Evolutionary conservation across 2,888 invertebrate species (phyloP).

Genomic region (Drosophila kuntzei): DNA sequence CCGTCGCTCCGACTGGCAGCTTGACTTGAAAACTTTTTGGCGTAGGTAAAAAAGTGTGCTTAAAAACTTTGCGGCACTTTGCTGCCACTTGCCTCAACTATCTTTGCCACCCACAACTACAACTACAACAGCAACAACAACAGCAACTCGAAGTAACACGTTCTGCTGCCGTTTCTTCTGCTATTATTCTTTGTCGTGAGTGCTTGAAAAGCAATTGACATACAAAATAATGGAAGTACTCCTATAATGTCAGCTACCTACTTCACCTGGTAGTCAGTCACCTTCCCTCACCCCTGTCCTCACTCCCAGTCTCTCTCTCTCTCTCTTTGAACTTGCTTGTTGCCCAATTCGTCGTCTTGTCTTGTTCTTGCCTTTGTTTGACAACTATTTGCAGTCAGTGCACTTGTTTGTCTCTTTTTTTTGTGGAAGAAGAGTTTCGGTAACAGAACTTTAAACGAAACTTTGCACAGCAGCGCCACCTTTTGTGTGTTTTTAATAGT

Average conservation of each 20-base stretch:
- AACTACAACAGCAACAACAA: conserved; percentile 24
- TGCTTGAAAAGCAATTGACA: conserved; percentile 79
- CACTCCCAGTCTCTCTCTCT: not conserved
- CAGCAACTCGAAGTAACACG: conserved; percentile 21
- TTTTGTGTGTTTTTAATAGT: conserved; percentile 44
- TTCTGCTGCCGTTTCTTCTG: conserved; percentile 15
- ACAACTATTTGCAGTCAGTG: conserved; percentile 57
- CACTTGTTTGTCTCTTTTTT: conserved; percentile 21
- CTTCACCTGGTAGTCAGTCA: conserved; percentile 18
- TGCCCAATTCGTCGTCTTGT: conserved; percentile 48
- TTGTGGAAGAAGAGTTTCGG: conserved; percentile 6
- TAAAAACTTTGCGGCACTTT: conserved; percentile 57
- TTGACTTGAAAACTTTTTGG: conserved; percentile 49
- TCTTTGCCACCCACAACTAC: conserved; percentile 14
- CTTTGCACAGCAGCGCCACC: conserved; percentile 40
- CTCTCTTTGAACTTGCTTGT: conserved; percentile 30
- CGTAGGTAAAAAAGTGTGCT: conserved; percentile 26
- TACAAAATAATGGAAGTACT: conserved; percentile 73
- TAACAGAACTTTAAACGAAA: conserved; percentile 47
- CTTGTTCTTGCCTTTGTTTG: conserved; percentile 39
- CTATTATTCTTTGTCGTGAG: conserved; percentile 62
- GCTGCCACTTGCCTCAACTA: conserved; percentile 5
- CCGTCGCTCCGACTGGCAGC: not conserved
- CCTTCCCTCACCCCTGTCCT: not conserved
- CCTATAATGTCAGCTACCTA: conserved; percentile 39